Conservation (phyloP, 2,888 invertebrate genomes). For the Drosophila austrosaltans region DNA sequence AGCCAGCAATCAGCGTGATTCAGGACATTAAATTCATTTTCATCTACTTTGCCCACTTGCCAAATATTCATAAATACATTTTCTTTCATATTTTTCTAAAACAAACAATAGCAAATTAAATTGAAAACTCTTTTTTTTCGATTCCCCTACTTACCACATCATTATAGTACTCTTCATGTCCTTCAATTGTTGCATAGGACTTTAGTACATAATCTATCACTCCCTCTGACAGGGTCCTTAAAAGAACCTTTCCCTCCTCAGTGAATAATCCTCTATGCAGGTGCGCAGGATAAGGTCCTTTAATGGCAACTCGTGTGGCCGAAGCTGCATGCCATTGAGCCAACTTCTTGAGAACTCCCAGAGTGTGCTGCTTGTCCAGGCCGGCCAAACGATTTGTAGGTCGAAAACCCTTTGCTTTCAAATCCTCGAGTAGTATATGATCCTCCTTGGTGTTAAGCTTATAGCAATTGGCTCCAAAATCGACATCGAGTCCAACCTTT, state of each 20-base stretch:
- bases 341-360: constrained; percentile 71
- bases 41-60: constrained; percentile 25
- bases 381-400: constrained; percentile 68
- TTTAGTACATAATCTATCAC: constrained; percentile 31
- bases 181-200: constrained; percentile 52
- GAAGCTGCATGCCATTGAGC: constrained; percentile 81
- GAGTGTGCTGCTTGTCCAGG: constrained; percentile 70
- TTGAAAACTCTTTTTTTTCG: not conserved
- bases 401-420: constrained; percentile 64
- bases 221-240: constrained; percentile 30
- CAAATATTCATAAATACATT: constrained; percentile 13
- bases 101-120: not conserved
- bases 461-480: constrained; percentile 55
- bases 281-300: constrained; percentile 53
- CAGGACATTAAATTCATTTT: constrained; percentile 72
- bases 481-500: constrained; percentile 46
- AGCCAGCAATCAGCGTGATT: constrained; percentile 80
- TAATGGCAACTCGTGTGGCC: constrained; percentile 60
- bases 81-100: constrained; percentile 15
- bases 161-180: constrained; percentile 57
- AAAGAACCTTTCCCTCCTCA: constrained; percentile 32
- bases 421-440: constrained; percentile 71
- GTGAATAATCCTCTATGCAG: constrained; percentile 35
- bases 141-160: constrained; percentile 34
- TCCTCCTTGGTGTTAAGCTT: constrained; percentile 21